Base-by-base conservation (phyloP, 2,113 vertebrate species). In the Ctenomys sociabilis region DNA sequence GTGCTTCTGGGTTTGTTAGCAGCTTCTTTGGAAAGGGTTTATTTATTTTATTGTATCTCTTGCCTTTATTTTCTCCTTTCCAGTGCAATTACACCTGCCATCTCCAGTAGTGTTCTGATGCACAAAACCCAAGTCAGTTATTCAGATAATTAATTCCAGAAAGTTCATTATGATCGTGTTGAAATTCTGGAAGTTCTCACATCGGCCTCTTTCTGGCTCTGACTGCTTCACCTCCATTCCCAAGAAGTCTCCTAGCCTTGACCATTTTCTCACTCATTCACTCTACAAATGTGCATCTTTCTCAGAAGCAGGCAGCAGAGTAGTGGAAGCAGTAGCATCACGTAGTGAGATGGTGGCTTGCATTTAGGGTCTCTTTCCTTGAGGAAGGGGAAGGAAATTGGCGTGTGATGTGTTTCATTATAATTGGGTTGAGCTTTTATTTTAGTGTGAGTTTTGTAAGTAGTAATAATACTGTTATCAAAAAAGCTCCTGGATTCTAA, bases 121-220 rank as follows among this genome's bases (percentile, higher is more conserved):
- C 35, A 75, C 52, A 97, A 85, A 96, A 95, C 40, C 66, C 14
- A 24, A 93, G 90, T 78, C 85, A 8, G 88, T 88, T 82, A 73
- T 77, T 68, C 66, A 96, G 64, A 95, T 97, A 94, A 96, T 92
- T 22, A 94, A 95, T 95, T 93, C 95, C 85, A 97, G 82, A n/a
- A 90, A 85, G 59, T 83, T 90, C 30, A 85, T 68, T 82, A 37
- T 59, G 40, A 95, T 77, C 92, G 77, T 21, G 17, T 26, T 61
- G 8, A 73, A 85, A 77, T 93, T 93, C 91, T 96, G 88, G 87
- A 94, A 93, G 96, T n/a, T 91, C 57, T 97, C 89, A 90, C 63
- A 81, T 43, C 49, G 80, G 35, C 43, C 17, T 40, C 63, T 61
- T 57, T 37, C 37, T 96, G 91, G 86, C 49, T 91, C 84, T 94